Evolutionary conservation across 2,113 vertebrate genomes (phyloP), one percentile per base, ranked within the genome.

Genomic region (Syrmaticus mikado): DNA sequence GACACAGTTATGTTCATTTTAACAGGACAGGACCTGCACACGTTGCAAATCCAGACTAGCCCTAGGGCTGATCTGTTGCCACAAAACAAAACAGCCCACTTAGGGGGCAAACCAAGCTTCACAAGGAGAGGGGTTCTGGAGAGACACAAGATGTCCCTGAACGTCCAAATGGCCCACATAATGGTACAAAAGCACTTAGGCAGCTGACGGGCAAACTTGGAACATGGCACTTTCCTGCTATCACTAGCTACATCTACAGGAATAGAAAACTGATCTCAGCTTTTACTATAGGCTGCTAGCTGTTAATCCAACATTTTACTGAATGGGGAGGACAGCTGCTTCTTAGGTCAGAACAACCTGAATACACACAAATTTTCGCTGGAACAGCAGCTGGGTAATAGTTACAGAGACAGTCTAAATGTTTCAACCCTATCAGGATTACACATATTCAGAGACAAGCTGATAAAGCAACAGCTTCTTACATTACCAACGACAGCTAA

Each of bases 401-500:
- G 20, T 1, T 8, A 14, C 25, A 70, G 67, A 45, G 20, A 38
- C 38, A 40, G 17, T 52, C 57, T 15, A 28, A 70, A 36, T 34
- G 89, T 16, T 85, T 88, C 64, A 80, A 34, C 32, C 36, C 36
- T 30, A 64, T 34, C 50, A 66, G 53, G 48, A 61, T 66, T 72
- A 53, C n/a, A 27, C 30, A 25, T n/a, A 27, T 17, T 13, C 2
- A 71, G n/a, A 68, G 27, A 67, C 13, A 22, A 32, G 55, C 64
- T 80, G 87, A 90, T 80, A 85, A 87, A 93, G 55, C 78, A 71
- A 50, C 18, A 53, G 75, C 75, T 70, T 68, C 90, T 89, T 20
- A n/a, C 58, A 36, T 74, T 80, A 92, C 68, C 12, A 65, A 34
- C 62, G 28, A 82, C 50, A 70, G 43, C 45, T 73, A 40, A 8